Evolutionary conservation across 2,888 invertebrate genomes (phyloP), one percentile per base, ranked within the genome.

Genomic region (Biston stratarius): DNA sequence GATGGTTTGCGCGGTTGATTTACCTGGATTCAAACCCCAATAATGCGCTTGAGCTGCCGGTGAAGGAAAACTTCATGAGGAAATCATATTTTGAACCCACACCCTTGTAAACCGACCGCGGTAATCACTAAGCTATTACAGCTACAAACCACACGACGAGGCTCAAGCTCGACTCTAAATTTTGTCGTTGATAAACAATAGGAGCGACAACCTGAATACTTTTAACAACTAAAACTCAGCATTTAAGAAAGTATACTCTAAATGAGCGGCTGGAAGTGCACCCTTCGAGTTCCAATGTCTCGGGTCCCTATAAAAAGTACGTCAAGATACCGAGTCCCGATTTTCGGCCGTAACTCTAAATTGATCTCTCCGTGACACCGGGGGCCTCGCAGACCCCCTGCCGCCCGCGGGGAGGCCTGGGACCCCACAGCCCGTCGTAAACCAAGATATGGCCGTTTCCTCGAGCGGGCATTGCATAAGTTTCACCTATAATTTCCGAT

Each of bases 401-500:
- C 66, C 57, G 14, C 64, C 56, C 64, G 53, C 64, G 38, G 51
- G 7, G 12, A 52, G 36, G 64, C 55, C 49, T 60, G 53, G 44
- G 34, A 57, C 45, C 69, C 68, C 62, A 59, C 63, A 33, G 57
- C 61, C 63, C 53, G 71, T 78, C 78, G 76, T 82, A 79, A 82
- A 77, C 75, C 75, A 74, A 79, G 81, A 81, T 81, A 82, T 74
- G 75, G 77, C 71, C 73, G 79, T 77, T 77, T 73, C 64, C 70
- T 58, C 73, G 68, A 64, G 73, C 74, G 75, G 71, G 71, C 78
- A 83, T 84, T 83, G 82, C 85, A 82, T 81, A 85, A 86, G 82
- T 85, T 85, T 78, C 78, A 79, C 81, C 80, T 83, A 83, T 83
- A 86, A 84, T 82, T 83, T 77, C 82, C 80, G 82, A 84, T 83